Evolutionary conservation across 2,113 vertebrate species (phyloP).

Genomic region (Tapirus terrestris): DNA sequence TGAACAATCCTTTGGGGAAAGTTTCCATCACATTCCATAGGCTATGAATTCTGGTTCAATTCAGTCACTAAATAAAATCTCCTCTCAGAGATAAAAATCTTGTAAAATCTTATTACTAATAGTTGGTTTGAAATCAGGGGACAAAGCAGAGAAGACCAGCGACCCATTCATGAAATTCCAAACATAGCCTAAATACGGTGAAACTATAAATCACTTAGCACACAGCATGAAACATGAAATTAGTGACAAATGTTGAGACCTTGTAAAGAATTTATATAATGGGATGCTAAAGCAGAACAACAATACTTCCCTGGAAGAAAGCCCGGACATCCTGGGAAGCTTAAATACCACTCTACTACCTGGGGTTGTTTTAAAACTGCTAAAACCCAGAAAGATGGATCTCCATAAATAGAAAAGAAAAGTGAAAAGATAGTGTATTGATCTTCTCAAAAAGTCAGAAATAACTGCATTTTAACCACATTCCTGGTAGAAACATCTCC

Average conservation of each 20-base stretch:
- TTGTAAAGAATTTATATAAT: background rate
- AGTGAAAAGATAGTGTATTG: background rate
- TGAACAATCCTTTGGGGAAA: background rate
- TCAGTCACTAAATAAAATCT: background rate
- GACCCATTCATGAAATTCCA: background rate
- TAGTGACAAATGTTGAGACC: background rate
- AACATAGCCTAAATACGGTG: background rate
- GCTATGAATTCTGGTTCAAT: background rate
- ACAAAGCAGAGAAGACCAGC: background rate
- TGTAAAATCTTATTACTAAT: background rate
- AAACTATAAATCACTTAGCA: background rate
- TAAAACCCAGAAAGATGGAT: background rate
- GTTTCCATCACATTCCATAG: background rate
- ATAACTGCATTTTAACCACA: background rate
- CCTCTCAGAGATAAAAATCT: background rate
- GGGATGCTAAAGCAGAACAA: background rate
- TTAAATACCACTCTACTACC: background rate
- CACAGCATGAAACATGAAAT: background rate
- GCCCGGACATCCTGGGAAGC: background rate
- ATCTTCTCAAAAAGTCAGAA: slow-evolving; percentile 16
- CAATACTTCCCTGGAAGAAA: background rate
- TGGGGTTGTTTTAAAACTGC: background rate
- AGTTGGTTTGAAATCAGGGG: background rate
- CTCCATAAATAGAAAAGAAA: background rate
- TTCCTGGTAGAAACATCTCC: background rate